These are phyloP conservation scores for Pogonomyrmex barbatus DNA, from an alignment of 1,140 invertebrate species.

Conservation along the genomic window DNA sequence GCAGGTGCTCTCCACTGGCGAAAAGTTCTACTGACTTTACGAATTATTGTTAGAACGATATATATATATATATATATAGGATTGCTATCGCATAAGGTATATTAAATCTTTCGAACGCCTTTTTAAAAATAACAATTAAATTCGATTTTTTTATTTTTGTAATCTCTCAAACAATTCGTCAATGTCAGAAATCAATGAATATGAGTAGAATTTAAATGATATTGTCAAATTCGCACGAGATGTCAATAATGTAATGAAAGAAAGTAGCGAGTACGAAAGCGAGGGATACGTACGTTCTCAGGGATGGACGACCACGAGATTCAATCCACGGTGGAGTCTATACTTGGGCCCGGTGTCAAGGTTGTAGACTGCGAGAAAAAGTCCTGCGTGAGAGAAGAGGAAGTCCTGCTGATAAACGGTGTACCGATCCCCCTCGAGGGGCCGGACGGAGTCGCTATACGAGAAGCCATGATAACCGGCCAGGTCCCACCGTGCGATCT, in stretches of 20 bases:
- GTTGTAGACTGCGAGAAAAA: constrained; percentile 92
- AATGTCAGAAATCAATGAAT: no score
- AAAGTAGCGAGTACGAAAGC: constrained; percentile 34
- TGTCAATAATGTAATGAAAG: constrained; percentile 39
- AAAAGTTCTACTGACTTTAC: constrained; percentile 38
- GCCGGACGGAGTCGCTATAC: constrained; percentile 90
- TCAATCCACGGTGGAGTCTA: constrained; percentile 92
- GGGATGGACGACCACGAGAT: constrained; percentile 91
- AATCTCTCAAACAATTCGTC: background rate
- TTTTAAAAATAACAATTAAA: background rate
- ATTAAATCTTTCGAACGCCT: background rate
- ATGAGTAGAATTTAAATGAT: constrained; percentile 13
- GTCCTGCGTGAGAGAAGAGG: constrained; percentile 90
- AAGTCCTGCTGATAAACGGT: constrained; percentile 91
- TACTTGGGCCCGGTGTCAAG: constrained; percentile 91
- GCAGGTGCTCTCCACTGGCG: constrained; percentile 50
- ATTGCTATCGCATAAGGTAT: background rate
- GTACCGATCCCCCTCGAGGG: constrained; percentile 90
- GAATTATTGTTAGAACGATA: constrained; percentile 1
- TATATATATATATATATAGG: background rate
- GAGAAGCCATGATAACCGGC: constrained; percentile 90
- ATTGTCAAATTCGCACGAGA: constrained; percentile 75
- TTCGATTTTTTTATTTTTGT: background rate
- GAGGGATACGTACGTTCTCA: constrained; percentile 61
- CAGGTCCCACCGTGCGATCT: constrained; percentile 91